Base-by-base conservation (phyloP, 2,888 invertebrate genomes). In the Drosophila neutralis region DNA sequence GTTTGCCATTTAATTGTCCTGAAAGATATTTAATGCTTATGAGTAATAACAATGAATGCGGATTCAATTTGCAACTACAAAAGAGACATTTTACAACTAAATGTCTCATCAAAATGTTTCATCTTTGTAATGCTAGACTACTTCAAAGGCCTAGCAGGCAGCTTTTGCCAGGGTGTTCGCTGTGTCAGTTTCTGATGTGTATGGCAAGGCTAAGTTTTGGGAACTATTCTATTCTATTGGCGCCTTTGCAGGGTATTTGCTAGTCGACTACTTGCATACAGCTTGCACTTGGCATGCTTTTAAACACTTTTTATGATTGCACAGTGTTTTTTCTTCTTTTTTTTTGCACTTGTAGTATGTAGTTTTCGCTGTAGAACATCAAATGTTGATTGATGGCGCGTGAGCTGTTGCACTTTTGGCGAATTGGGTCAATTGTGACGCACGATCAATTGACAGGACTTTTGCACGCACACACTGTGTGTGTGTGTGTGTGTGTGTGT, bases 351-450 rank as follows among this genome's bases (percentile, higher is more conserved):
- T 61, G 63, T 27, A 11, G 27, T 49, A 7, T 38, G 56, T 58
- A 36, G 49, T 52, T 15, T 52, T 36, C 24, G 56, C 38, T 59
- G 68, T 54, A 21, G 66, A 58, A 62, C 62, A 67, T 72, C 69
- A 77, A 77, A 83, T 60, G 51, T 58, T 87, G 82, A 89, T 84
- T 85, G 84, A 84, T 89, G 84, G 89, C 82, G 82, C 82, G 87
- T 87, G 79, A 29, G 27, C 68, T 73, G 69, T 54, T 68, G 42
- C 57, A 69, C 54, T 68, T 64, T 59, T 60, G 36, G 13, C 42
- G 49, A 61, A 87, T 73, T 82, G 88, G 90, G 90, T 89, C 90
- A 88, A 67, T 65, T 85, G 54, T 74, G 75, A 76, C 52, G 60
- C 66, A 69, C 48, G 53, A 58, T 70, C 63, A 48, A 71, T 31